Evolutionary conservation across 2,888 invertebrate species (phyloP), one percentile per base, ranked within the genome.

Genomic region (Orthosia gothica): DNA sequence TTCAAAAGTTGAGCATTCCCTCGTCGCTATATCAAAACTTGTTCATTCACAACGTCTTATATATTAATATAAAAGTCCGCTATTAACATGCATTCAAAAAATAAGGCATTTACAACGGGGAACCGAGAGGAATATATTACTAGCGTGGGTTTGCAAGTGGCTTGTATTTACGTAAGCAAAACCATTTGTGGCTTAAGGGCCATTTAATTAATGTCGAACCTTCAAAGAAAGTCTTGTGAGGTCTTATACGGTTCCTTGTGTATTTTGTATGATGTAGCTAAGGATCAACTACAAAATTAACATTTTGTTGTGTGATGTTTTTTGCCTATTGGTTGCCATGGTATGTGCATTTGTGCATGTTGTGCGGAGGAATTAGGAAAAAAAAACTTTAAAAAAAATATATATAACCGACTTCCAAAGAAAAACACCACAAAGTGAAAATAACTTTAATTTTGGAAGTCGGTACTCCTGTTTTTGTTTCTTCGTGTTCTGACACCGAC

Each of bases 131-230:
- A 64, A 78, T 58, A 61, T 72, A 73, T 76, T 73, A 59, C 57
- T 52, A 55, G 47, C 50, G 63, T 11, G 68, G 50, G 52, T 77
- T 79, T 69, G 59, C 68, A 70, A 87, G 87, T 76, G 76, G 74
- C 81, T 80, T 79, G 73, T 74, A 58, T 45, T 69, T 71, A 78
- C 69, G 74, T 64, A 67, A 77, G 69, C 52, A 49, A 78, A 76
- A 54, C 20, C 71, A 82, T 87, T 87, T 85, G 78, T 81, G 54
- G 57, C 65, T 78, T 71, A 77, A 87, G 86, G 72, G 78, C 82
- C 84, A 89, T 89, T 89, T 89, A 89, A 90, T 90, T 91, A 91
- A 91, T 88, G 88, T 79, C 54, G 81, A 87, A 81, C 82, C 84
- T 77, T 84, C 83, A 88, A 88, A 88, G 86, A 83, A 85, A 89